Percentiles rank a stretch among this genome's conserved stretches.
These are phyloP conservation scores for Catalaphyllia jardinei DNA, from an alignment of 64 coral and sea anemone species.

Conservation along the genomic window DNA sequence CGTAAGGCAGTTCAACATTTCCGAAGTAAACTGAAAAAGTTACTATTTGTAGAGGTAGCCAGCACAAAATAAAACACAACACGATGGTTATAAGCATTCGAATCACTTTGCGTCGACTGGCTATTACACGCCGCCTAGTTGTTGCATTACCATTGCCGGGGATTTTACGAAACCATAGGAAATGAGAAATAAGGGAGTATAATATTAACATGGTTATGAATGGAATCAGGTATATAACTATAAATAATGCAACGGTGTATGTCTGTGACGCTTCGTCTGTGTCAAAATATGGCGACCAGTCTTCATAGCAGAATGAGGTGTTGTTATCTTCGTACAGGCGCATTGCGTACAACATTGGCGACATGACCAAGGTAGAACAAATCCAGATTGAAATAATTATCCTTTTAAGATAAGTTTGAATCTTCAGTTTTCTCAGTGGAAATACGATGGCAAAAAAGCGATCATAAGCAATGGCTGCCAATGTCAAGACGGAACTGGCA, in stretches of 20 bases:
- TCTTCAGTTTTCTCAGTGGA: constrained; percentile 22
- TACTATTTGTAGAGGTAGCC: constrained; percentile 39
- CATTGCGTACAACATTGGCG: constrained; percentile 23
- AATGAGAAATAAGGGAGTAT: constrained; percentile 5
- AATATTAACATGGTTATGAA: constrained; percentile 33
- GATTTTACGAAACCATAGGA: constrained; percentile 42
- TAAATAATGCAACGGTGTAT: constrained; percentile 35
- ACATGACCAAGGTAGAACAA: background rate
- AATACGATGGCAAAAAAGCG: constrained; percentile 43
- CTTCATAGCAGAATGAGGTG: constrained; percentile 19
- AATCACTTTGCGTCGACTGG: constrained; percentile 4
- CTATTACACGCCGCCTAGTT: background rate
- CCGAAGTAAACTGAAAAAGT: constrained; percentile 36
- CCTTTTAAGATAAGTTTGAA: constrained; percentile 3
- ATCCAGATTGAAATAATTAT: constrained; percentile 34
- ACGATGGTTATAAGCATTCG: constrained; percentile 40
- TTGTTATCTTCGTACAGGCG: background rate
- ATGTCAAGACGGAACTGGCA: constrained; percentile 36
- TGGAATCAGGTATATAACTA: constrained; percentile 34
- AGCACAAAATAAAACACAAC: constrained; percentile 41
- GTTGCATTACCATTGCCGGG: constrained; percentile 14
- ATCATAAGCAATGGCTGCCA: constrained; percentile 41
- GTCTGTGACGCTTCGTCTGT: background rate
- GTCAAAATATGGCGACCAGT: constrained; percentile 34
- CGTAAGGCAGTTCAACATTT: background rate